phyloP scores from a whole-genome alignment of 2,797 vertebrate species.

The Propithecus perrieri region DNA sequence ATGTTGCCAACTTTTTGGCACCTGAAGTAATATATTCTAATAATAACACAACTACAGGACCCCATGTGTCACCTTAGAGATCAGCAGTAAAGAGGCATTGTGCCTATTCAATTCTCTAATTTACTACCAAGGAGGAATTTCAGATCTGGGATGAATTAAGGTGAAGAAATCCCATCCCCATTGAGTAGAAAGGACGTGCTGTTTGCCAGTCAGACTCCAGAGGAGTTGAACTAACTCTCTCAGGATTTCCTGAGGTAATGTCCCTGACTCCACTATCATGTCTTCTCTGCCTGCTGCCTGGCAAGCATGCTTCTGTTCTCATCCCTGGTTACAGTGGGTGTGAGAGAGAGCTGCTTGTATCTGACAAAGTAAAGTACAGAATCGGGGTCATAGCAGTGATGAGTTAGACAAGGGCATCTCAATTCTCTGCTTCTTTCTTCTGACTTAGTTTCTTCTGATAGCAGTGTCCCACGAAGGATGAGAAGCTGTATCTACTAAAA shows the following conservation, averaged over 20 bases:
- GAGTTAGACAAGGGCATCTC: not conserved
- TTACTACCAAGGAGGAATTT: not conserved
- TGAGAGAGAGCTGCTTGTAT: not conserved
- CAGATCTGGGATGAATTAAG: not conserved
- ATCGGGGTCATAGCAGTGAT: not conserved
- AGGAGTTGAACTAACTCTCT: not conserved
- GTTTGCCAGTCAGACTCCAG: not conserved
- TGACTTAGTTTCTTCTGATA: not conserved
- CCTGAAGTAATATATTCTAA: not conserved
- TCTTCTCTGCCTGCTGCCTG: not conserved
- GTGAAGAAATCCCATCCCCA: not conserved
- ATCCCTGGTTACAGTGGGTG: not conserved
- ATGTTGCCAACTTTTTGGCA: not conserved
- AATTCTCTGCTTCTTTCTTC: not conserved
- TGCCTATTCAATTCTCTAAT: not conserved
- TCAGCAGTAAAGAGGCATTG: not conserved
- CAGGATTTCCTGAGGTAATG: not conserved
- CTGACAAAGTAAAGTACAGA: not conserved
- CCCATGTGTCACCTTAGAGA: not conserved
- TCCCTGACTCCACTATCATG: not conserved
- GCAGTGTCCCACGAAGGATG: too few species aligned
- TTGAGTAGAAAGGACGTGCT: not conserved
- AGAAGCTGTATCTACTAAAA: not conserved
- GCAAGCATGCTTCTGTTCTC: not conserved
- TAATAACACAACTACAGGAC: not conserved